These are phyloP conservation scores for Dryomyza anilis DNA, from an alignment of 2,888 invertebrate genomes.

Conservation along the genomic window DNA sequence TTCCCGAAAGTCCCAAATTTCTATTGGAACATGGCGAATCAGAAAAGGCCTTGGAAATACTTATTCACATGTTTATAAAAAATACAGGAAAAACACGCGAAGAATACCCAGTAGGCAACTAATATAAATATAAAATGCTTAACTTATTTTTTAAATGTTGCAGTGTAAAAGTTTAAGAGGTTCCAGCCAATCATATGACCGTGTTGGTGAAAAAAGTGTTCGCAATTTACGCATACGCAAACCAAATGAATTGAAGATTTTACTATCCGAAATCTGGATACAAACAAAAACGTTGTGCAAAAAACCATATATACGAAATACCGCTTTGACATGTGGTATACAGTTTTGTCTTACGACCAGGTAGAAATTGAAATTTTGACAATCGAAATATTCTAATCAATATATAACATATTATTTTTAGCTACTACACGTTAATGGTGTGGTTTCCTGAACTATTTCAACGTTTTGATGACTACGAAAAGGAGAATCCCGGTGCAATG, in stretches of 20 bases:
- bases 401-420: constrained; percentile 56
- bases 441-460: constrained; percentile 91
- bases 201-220: constrained; percentile 66
- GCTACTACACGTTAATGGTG: constrained; percentile 89
- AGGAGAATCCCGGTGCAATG: constrained; percentile 68
- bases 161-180: constrained; percentile 75
- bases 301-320: constrained; percentile 76
- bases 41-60: constrained; percentile 73
- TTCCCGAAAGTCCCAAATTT: constrained; percentile 84
- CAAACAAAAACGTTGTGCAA: constrained; percentile 77
- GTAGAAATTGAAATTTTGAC: constrained; percentile 57
- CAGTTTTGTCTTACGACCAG: constrained; percentile 83
- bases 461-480: constrained; percentile 79
- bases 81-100: constrained; percentile 75
- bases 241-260: constrained; percentile 72
- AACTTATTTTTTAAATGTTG: constrained; percentile 14
- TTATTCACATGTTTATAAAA: constrained; percentile 71
- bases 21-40: constrained; percentile 79
- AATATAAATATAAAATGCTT: not conserved
- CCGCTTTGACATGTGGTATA: constrained; percentile 77
- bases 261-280: constrained; percentile 73
- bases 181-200: constrained; percentile 34
- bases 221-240: constrained; percentile 73
- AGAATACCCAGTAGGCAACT: constrained; percentile 70
- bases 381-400: not conserved